Evolutionary conservation across 2,113 vertebrate genomes (phyloP).

Genomic region (Diglossa brunneiventris): DNA sequence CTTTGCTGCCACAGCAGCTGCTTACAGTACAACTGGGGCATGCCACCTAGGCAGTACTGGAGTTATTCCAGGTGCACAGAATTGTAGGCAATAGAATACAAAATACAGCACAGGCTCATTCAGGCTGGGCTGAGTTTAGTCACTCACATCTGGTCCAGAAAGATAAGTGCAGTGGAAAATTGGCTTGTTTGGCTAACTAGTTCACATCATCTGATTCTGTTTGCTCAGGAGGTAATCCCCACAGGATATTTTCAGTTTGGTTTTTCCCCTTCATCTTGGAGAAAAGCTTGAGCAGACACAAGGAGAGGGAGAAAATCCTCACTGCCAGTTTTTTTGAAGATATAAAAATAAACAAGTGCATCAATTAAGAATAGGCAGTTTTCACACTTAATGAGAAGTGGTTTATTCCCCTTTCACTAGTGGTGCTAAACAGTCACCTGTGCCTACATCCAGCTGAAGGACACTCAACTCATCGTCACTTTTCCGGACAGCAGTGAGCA

Average conservation of each 20-base stretch:
- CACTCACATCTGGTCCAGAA: background rate
- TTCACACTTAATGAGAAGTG: background rate
- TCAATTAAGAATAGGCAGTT: background rate
- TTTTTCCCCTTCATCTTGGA: background rate
- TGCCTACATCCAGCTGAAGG: background rate
- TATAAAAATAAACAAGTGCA: background rate
- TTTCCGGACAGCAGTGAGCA: background rate
- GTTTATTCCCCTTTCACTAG: background rate
- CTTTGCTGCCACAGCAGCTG: background rate
- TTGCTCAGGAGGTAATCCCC: slow-evolving; percentile 14
- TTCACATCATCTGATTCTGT: background rate
- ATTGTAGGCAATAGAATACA: background rate
- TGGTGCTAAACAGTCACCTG: background rate
- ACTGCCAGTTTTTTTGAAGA: background rate
- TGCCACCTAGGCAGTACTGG: background rate
- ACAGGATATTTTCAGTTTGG: background rate
- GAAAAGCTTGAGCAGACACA: background rate
- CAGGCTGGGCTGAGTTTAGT: background rate
- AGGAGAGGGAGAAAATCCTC: background rate
- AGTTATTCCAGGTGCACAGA: background rate
- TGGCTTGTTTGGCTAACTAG: slow-evolving; percentile 26
- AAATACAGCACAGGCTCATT: background rate
- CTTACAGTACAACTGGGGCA: background rate
- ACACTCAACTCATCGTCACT: background rate
- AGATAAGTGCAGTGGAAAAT: slow-evolving; percentile 28